Evolutionary conservation across 2,888 invertebrate species (phyloP).

Genomic region (Lottia gigantea): DNA sequence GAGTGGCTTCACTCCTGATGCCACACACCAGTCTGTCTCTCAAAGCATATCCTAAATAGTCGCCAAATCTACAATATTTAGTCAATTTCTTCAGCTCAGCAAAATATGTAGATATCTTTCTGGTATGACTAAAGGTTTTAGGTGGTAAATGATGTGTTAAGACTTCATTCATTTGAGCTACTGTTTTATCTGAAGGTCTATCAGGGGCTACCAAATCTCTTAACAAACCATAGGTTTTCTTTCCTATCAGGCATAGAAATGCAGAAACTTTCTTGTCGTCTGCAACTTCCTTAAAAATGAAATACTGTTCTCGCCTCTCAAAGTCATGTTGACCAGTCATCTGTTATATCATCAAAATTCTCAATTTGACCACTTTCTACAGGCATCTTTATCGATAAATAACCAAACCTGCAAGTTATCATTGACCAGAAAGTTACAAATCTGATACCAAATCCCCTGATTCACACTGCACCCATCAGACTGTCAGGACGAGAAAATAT

Average conservation of each 20-base stretch:
- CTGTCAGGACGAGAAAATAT: no score
- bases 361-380: not conserved
- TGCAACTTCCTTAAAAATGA: not conserved
- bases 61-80: not conserved
- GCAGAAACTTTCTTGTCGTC: conserved; percentile 3
- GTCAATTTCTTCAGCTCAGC: not conserved
- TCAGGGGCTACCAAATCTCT: not conserved
- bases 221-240: not conserved
- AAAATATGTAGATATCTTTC: not conserved
- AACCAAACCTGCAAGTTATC: no score
- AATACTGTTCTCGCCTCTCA: not conserved
- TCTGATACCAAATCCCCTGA: no score
- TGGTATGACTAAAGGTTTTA: not conserved
- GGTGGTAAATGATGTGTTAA: not conserved
- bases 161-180: not conserved
- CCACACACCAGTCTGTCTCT: not conserved
- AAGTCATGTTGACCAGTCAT: not conserved
- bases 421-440: no score
- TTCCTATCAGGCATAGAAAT: not conserved
- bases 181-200: not conserved
- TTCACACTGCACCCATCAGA: no score
- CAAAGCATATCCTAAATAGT: not conserved
- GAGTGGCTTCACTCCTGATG: not conserved
- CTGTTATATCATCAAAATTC: not conserved
- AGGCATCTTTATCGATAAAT: no score